These are phyloP conservation scores for Nyctalus aviator DNA, from an alignment of 2,797 vertebrate genomes.

Conservation along the genomic window DNA sequence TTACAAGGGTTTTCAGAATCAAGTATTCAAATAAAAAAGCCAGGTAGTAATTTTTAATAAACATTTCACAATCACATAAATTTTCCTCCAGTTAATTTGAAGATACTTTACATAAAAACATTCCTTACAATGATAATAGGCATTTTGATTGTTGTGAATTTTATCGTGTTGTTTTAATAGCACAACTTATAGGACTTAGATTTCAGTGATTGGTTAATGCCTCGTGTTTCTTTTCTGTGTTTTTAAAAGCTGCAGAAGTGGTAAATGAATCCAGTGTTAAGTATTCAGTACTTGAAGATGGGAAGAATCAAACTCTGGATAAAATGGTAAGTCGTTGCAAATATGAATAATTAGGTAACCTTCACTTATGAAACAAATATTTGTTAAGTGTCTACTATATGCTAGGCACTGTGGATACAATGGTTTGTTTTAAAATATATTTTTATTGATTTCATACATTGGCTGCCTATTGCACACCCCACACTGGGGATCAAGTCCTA, in stretches of 20 bases:
- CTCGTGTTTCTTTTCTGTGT: conserved; percentile 57
- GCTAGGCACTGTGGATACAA: background rate
- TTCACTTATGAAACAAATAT: background rate
- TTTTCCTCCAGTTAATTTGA: background rate
- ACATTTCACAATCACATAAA: background rate
- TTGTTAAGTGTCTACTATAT: background rate
- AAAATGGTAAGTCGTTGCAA: conserved; percentile 60
- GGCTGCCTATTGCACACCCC: too few species aligned
- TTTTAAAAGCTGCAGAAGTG: conserved; percentile 81
- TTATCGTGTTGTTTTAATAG: background rate
- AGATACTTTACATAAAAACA: background rate
- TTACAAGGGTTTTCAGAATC: conserved; percentile 46
- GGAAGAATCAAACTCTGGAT: conserved; percentile 62
- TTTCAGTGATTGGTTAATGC: background rate
- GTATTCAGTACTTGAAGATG: conserved; percentile 58
- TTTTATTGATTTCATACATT: too few species aligned
- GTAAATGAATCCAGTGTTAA: conserved; percentile 57
- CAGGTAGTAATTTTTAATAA: conserved; percentile 45
- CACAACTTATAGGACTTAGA: background rate
- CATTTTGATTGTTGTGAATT: conserved; percentile 45
- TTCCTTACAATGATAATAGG: background rate
- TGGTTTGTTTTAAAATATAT: too few species aligned
- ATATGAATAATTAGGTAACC: background rate
- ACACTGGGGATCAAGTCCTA: too few species aligned
- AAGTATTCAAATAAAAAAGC: conserved; percentile 27